Evolutionary conservation across 2,888 invertebrate genomes (phyloP).

Genomic region (Eudiplozoon nipponicum): DNA sequence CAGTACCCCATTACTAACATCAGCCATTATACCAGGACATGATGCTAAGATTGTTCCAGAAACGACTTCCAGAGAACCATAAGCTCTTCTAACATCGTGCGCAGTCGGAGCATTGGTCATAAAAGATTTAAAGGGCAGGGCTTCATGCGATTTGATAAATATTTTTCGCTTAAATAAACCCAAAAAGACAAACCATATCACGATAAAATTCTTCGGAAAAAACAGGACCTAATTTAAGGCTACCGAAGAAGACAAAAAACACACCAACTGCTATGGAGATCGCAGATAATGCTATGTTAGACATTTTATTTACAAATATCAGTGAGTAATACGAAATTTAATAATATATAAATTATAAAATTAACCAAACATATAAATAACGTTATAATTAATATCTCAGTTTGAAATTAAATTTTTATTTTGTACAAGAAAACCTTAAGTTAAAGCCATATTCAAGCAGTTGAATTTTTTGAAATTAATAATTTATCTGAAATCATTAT

Average conservation of each 20-base stretch:
- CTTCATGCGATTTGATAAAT: slow-evolving; percentile 24
- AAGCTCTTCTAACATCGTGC: slow-evolving; percentile 23
- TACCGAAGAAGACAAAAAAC: slow-evolving; percentile 72
- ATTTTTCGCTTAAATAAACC: slow-evolving; percentile 19
- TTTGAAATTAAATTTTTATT: too few species aligned
- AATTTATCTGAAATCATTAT: too few species aligned
- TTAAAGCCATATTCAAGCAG: too few species aligned
- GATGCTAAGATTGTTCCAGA: slow-evolving; percentile 24
- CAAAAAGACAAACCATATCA: slow-evolving; percentile 43
- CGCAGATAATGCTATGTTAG: slow-evolving; percentile 45
- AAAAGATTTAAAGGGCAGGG: slow-evolving; percentile 23
- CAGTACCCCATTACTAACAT: slow-evolving; percentile 51
- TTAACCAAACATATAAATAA: too few species aligned
- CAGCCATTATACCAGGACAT: slow-evolving; percentile 45
- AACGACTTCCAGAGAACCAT: slow-evolving; percentile 24
- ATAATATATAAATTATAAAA: too few species aligned
- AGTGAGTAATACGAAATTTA: too few species aligned
- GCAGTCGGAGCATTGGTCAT: slow-evolving; percentile 26
- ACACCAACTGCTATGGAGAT: slow-evolving; percentile 59
- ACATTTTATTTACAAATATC: slow-evolving; percentile 13
- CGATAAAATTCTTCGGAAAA: slow-evolving; percentile 73
- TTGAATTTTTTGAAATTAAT: too few species aligned
- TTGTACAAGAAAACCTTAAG: too few species aligned
- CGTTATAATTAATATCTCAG: too few species aligned
- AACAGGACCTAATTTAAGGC: slow-evolving; percentile 56